Conservation (phyloP, 2,797 vertebrate species). For the Tachyglossus aculeatus region DNA sequence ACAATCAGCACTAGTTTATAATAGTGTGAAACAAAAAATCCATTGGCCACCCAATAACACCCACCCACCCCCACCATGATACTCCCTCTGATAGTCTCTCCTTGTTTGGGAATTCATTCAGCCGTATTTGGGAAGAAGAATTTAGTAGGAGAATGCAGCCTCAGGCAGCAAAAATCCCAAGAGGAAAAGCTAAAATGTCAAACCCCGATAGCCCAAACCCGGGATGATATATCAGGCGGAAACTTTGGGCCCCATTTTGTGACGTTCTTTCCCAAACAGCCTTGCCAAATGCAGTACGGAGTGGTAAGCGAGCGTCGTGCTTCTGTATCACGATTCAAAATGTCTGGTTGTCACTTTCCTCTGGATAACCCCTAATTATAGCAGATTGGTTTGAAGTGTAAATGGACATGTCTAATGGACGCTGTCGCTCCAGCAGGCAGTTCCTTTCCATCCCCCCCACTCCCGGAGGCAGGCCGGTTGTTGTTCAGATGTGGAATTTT, state of each 20-base stretch:
- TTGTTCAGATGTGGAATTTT: slow-evolving; percentile 43
- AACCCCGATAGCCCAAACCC: slow-evolving; percentile 20
- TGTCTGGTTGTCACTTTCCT: slow-evolving; percentile 55
- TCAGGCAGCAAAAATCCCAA: background rate
- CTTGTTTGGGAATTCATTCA: background rate
- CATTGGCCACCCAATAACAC: slow-evolving; percentile 10
- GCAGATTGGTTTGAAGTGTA: slow-evolving; percentile 52
- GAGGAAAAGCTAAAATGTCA: slow-evolving; percentile 19
- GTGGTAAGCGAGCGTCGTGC: slow-evolving; percentile 40
- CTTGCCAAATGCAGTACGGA: slow-evolving; percentile 25
- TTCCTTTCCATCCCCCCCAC: no score
- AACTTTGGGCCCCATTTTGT: slow-evolving; percentile 28
- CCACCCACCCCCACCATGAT: no score
- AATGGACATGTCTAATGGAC: slow-evolving; percentile 53
- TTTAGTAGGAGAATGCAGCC: slow-evolving; percentile 1
- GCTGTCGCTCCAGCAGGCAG: slow-evolving; percentile 37
- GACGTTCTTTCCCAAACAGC: slow-evolving; percentile 31
- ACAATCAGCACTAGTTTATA: background rate
- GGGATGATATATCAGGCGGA: slow-evolving; percentile 4
- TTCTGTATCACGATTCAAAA: slow-evolving; percentile 52
- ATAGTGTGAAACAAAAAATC: background rate
- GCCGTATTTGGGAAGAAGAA: slow-evolving; percentile 25
- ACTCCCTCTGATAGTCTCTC: slow-evolving; percentile 5
- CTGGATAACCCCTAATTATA: slow-evolving; percentile 59
- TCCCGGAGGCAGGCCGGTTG: slow-evolving; percentile 23